Percentiles rank a stretch among this genome's conserved stretches.
Conservation (phyloP, 1,140 invertebrate genomes). For the Tribolium castaneum region DNA sequence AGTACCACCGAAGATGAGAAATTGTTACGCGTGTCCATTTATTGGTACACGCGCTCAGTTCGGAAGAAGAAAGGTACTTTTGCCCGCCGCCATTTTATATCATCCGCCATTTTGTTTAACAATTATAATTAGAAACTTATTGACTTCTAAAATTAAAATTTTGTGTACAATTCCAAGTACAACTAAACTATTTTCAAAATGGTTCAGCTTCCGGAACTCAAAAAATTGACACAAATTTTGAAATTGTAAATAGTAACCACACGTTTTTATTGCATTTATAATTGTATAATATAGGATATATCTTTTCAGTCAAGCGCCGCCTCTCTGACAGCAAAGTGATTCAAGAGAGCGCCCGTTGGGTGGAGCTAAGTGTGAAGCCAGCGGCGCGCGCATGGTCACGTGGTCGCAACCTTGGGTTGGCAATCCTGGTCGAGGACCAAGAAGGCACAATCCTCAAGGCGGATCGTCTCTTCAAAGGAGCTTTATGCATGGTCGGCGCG, state of each 20-base stretch:
- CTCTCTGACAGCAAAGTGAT: slow-evolving; percentile 60
- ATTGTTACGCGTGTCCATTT: slow-evolving; percentile 71
- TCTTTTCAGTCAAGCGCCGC: slow-evolving; percentile 54
- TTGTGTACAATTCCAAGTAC: too few species aligned
- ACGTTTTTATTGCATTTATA: too few species aligned
- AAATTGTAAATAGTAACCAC: too few species aligned
- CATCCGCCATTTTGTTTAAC: too few species aligned
- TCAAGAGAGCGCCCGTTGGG: slow-evolving; percentile 54
- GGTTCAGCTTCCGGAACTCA: too few species aligned
- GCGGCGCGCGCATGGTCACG: slow-evolving; percentile 60
- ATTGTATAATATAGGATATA: too few species aligned
- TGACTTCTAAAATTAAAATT: too few species aligned
- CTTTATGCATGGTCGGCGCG: slow-evolving; percentile 64
- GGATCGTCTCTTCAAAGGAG: slow-evolving; percentile 67
- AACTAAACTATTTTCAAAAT: too few species aligned
- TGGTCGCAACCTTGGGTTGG: slow-evolving; percentile 69
- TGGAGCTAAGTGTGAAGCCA: slow-evolving; percentile 58
- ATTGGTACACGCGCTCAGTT: slow-evolving; percentile 70
- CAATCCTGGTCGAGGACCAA: slow-evolving; percentile 73
- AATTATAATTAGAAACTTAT: too few species aligned
- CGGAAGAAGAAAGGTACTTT: slow-evolving; percentile 67
- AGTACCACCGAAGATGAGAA: slow-evolving; percentile 66
- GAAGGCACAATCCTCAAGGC: slow-evolving; percentile 69
- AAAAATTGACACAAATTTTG: too few species aligned
- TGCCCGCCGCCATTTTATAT: background rate